These are phyloP conservation scores for Axea sp. DNA, from an alignment of 2,888 invertebrate genomes.

Conservation along the genomic window DNA sequence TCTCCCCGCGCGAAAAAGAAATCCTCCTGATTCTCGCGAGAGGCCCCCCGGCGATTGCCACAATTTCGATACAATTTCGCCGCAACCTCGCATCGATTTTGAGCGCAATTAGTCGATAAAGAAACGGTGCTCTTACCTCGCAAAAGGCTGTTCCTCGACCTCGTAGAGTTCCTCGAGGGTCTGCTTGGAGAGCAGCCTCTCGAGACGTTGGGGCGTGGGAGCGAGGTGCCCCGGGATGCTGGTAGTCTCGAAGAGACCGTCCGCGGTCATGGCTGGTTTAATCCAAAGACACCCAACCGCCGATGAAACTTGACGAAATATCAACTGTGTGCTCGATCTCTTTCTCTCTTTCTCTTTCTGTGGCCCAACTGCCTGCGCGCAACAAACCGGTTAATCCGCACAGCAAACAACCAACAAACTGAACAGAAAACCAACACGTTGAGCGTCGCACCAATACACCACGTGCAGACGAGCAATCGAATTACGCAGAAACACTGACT, in stretches of 20 bases:
- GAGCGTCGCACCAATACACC: conserved; percentile 21
- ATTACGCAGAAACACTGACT: too few species aligned
- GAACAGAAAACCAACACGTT: conserved; percentile 13
- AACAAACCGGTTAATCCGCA: not conserved
- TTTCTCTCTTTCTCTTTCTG: not conserved
- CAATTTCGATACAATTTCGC: too few species aligned
- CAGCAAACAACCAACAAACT: conserved; percentile 4
- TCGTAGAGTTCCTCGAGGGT: conserved; percentile 78
- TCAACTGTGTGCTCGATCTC: too few species aligned
- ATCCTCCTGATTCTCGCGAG: too few species aligned
- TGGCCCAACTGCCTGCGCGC: not conserved
- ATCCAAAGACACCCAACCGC: conserved; percentile 21
- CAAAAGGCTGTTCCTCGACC: conserved; percentile 79
- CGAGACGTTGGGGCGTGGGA: conserved; percentile 78
- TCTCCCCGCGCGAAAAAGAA: too few species aligned
- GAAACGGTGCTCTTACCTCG: conserved; percentile 71
- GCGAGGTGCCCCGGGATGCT: conserved; percentile 79
- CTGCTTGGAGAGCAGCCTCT: conserved; percentile 78
- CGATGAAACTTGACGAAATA: conserved; percentile 2
- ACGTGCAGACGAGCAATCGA: too few species aligned
- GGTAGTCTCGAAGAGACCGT: conserved; percentile 78
- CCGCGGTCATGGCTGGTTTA: conserved; percentile 74
- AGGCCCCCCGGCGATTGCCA: too few species aligned
- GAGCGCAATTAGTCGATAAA: not conserved
- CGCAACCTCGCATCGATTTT: too few species aligned